Evolutionary conservation across 2,797 vertebrate species (phyloP).

Genomic region (Microhierax caerulescens): DNA sequence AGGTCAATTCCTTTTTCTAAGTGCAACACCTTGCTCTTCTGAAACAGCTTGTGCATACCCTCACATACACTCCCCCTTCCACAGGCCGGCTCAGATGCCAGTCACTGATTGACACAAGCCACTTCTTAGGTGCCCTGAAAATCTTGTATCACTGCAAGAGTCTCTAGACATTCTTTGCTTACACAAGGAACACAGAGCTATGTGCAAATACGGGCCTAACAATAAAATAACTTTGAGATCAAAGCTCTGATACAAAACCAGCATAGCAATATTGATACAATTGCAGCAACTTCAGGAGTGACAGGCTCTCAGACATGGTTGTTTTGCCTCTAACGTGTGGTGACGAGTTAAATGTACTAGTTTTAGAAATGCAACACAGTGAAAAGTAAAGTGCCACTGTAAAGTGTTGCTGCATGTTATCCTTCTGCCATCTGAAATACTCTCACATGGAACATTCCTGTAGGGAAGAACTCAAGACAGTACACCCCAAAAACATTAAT

Average conservation of each 20-base stretch:
- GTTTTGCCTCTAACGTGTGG: neutral
- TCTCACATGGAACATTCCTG: neutral
- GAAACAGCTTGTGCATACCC: neutral
- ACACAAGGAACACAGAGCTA: neutral
- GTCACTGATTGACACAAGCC: neutral
- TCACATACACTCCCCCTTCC: rapidly evolving
- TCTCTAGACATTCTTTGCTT: neutral
- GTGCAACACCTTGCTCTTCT: neutral
- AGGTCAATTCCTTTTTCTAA: neutral
- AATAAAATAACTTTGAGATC: neutral
- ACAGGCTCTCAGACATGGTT: neutral
- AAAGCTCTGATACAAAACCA: neutral
- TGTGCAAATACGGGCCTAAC: neutral
- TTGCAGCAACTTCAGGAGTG: neutral
- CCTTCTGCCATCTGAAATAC: neutral
- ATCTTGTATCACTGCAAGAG: neutral
- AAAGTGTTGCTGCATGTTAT: neutral
- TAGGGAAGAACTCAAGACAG: neutral
- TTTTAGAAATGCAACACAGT: neutral
- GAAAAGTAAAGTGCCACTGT: neutral
- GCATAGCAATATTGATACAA: neutral
- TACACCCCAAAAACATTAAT: neutral
- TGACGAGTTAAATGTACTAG: neutral
- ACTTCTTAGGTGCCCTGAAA: neutral
- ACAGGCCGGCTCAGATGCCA: neutral